Percentiles rank a stretch among this genome's conserved stretches.
phyloP scores from a whole-genome alignment of 2,797 vertebrate species.

The Myotis planiceps region DNA sequence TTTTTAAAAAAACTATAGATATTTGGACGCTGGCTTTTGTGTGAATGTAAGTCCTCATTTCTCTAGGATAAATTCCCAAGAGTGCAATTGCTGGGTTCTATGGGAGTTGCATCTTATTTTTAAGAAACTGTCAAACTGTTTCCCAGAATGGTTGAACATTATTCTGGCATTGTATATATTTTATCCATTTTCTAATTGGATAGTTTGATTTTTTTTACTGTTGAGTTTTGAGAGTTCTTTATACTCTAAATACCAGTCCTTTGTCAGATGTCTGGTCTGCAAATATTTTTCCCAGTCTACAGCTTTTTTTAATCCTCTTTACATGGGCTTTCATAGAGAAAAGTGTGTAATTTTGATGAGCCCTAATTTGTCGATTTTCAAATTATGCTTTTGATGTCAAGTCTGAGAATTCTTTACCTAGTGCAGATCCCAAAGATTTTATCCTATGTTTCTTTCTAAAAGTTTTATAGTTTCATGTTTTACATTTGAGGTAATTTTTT shows the following conservation, averaged over 20 bases:
- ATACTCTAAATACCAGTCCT: background rate
- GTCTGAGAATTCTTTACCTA: background rate
- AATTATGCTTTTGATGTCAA: conserved; percentile 2
- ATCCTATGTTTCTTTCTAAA: background rate
- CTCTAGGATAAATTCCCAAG: background rate
- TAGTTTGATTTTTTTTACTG: background rate
- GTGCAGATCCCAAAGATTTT: background rate
- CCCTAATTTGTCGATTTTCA: background rate
- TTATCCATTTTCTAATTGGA: background rate
- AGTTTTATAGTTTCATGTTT: background rate
- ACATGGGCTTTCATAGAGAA: background rate
- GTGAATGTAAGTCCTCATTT: background rate
- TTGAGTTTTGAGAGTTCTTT: background rate
- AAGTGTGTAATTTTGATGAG: background rate
- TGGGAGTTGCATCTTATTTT: background rate
- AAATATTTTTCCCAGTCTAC: background rate
- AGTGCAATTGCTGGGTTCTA: background rate
- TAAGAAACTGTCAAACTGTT: background rate
- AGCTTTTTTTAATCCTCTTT: background rate
- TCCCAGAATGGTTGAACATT: background rate
- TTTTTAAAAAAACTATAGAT: background rate
- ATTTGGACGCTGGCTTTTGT: background rate
- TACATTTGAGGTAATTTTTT: background rate
- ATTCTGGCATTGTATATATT: background rate
- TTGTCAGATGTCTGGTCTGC: background rate